Evolutionary conservation across 2,797 vertebrate species (phyloP).

Genomic region (Aeoliscus strigatus): DNA sequence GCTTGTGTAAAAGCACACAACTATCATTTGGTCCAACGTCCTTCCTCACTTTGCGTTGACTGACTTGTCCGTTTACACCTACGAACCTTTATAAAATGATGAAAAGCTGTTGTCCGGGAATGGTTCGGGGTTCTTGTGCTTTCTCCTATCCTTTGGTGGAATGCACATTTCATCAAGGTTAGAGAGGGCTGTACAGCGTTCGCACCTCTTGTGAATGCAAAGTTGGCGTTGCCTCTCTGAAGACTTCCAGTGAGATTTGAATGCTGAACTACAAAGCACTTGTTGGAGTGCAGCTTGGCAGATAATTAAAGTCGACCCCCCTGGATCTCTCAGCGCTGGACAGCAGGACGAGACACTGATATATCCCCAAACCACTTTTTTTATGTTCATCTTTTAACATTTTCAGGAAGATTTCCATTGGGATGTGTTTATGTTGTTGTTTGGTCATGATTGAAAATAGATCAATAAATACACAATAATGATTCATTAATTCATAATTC

Average conservation of each 20-base stretch:
- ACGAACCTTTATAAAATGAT: conserved; percentile 19
- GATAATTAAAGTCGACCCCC: conserved; percentile 63
- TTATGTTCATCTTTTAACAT: conserved; percentile 1
- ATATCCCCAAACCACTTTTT: conserved; percentile 38
- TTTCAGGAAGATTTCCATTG: conserved; percentile 1
- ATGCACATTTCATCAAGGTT: conserved; percentile 79
- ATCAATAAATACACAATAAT: too few species aligned
- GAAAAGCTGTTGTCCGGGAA: conserved; percentile 55
- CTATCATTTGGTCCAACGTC: conserved; percentile 10
- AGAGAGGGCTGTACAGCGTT: conserved; percentile 60
- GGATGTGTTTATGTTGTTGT: too few species aligned
- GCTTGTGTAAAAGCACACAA: conserved; percentile 49
- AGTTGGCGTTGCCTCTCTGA: conserved; percentile 67
- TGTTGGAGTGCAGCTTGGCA: conserved; percentile 59
- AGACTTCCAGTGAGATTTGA: conserved; percentile 69
- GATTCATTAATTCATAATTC: too few species aligned
- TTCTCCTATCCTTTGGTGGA: conserved; percentile 72
- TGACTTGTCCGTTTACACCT: conserved; percentile 44
- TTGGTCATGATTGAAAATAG: too few species aligned
- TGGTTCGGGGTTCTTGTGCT: conserved; percentile 60
- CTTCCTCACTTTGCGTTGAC: conserved; percentile 33
- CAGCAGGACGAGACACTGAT: conserved; percentile 35
- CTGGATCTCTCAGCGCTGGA: conserved; percentile 37
- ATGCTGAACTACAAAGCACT: conserved; percentile 72
- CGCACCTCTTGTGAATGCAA: conserved; percentile 70